phyloP scores from a whole-genome alignment of 2,888 invertebrate species.

The Heliconius ethilla region DNA sequence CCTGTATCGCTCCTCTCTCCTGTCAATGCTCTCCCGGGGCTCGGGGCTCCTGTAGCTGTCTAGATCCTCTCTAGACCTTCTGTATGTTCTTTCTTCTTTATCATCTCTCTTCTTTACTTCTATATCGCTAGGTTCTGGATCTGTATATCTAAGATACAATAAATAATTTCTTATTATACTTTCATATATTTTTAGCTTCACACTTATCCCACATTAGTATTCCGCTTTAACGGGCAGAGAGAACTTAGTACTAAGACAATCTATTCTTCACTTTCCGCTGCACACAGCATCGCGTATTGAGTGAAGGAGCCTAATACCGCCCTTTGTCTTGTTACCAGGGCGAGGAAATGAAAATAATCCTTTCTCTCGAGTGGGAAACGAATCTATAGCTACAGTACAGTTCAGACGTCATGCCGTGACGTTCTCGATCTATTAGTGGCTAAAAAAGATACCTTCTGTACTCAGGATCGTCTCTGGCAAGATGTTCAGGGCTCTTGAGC shows the following conservation, averaged over 20 bases:
- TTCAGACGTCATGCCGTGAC: not conserved
- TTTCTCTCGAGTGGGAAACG: not conserved
- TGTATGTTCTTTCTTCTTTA: constrained; percentile 60
- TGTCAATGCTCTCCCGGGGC: constrained; percentile 59
- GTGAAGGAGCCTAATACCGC: too few species aligned
- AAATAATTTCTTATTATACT: too few species aligned
- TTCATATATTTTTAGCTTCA: too few species aligned
- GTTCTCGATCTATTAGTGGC: not conserved
- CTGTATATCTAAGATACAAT: constrained; percentile 64
- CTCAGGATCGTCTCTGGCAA: constrained; percentile 73
- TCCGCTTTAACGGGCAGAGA: too few species aligned
- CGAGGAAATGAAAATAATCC: too few species aligned
- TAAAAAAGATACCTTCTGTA: constrained; percentile 63
- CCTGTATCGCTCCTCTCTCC: constrained; percentile 54
- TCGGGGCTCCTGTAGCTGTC: constrained; percentile 60
- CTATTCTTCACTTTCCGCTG: too few species aligned
- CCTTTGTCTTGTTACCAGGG: too few species aligned
- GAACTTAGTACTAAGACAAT: too few species aligned
- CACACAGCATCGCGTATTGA: too few species aligned
- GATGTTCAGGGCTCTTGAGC: constrained; percentile 81
- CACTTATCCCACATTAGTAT: too few species aligned
- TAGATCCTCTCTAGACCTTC: constrained; percentile 63
- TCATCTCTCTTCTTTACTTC: constrained; percentile 64
- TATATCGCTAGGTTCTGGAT: constrained; percentile 76
- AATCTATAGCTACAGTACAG: not conserved